Percentiles rank a stretch among this genome's conserved stretches.
Evolutionary conservation across 2,797 vertebrate species (phyloP).

Genomic region (Tenualosa ilisha): DNA sequence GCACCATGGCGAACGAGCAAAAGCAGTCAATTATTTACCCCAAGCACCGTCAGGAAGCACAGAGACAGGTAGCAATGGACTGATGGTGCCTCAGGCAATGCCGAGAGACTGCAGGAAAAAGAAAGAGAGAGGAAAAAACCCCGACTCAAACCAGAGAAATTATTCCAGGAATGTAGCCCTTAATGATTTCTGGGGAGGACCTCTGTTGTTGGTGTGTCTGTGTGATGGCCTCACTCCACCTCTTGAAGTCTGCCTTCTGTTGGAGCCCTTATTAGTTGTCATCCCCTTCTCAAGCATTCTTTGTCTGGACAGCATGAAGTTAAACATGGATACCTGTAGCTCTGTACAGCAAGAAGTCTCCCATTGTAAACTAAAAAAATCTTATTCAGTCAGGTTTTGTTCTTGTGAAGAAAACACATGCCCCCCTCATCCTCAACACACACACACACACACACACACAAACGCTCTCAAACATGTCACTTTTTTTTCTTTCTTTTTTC

Average conservation of each 20-base stretch:
- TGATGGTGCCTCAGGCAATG: background rate
- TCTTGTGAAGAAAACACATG: background rate
- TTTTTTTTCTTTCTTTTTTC: background rate
- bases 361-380: background rate
- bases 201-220: background rate
- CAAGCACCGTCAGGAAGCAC: background rate
- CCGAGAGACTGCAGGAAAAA: constrained; percentile 38
- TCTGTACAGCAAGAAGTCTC: background rate
- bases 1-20: background rate
- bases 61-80: constrained; percentile 1
- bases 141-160: background rate
- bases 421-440: constrained; percentile 15
- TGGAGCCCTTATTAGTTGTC: background rate
- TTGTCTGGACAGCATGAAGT: background rate
- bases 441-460: constrained; percentile 29
- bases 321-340: background rate
- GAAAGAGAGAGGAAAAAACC: constrained; percentile 32
- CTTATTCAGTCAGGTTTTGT: background rate
- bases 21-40: constrained; percentile 24
- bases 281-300: background rate
- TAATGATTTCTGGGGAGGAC: background rate
- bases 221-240: background rate
- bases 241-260: background rate
- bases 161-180: background rate
- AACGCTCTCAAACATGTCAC: background rate